A percentile compares a stretch with the other conserved stretches of the same genome.
phyloP scores from a whole-genome alignment of 2,888 invertebrate genomes.

The Nomada goodeniana region DNA sequence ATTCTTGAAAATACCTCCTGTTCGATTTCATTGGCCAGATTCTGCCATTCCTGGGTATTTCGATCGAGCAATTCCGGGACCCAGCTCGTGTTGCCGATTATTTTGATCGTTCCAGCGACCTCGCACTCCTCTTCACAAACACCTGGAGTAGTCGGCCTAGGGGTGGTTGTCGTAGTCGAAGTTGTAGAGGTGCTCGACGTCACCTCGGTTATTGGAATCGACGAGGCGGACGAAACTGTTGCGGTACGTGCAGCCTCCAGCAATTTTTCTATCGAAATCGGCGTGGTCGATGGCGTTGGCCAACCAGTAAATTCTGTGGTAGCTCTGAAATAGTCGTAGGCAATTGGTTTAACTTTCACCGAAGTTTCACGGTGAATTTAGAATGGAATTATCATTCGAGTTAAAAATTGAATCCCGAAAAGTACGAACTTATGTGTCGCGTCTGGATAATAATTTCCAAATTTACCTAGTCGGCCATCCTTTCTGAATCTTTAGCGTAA shows the following conservation, averaged over 20 bases:
- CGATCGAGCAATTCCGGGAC: slow-evolving; percentile 93
- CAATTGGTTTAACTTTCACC: background rate
- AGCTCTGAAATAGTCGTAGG: slow-evolving; percentile 85
- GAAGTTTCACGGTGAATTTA: no score
- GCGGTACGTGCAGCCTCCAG: slow-evolving; percentile 89
- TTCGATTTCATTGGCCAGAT: slow-evolving; percentile 92
- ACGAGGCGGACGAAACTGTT: slow-evolving; percentile 85
- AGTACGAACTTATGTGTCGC: no score
- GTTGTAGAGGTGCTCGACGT: slow-evolving; percentile 88
- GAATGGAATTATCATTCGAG: no score
- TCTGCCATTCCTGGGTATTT: slow-evolving; percentile 94
- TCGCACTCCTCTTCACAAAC: slow-evolving; percentile 92
- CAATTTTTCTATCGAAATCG: slow-evolving; percentile 93
- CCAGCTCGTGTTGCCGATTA: slow-evolving; percentile 91
- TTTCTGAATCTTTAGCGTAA: slow-evolving; percentile 90
- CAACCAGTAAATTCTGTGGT: slow-evolving; percentile 96
- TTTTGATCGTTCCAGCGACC: slow-evolving; percentile 93
- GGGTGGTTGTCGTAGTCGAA: slow-evolving; percentile 90
- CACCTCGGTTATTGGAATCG: slow-evolving; percentile 84
- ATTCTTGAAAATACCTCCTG: slow-evolving; percentile 87
- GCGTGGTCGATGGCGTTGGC: slow-evolving; percentile 95
- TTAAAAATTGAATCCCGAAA: no score
- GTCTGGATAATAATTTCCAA: background rate
- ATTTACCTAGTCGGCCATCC: slow-evolving; percentile 92
- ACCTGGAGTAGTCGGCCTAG: slow-evolving; percentile 91